Base-by-base conservation (phyloP, 2,888 invertebrate species). In the Malthinus seriepunctatus region DNA sequence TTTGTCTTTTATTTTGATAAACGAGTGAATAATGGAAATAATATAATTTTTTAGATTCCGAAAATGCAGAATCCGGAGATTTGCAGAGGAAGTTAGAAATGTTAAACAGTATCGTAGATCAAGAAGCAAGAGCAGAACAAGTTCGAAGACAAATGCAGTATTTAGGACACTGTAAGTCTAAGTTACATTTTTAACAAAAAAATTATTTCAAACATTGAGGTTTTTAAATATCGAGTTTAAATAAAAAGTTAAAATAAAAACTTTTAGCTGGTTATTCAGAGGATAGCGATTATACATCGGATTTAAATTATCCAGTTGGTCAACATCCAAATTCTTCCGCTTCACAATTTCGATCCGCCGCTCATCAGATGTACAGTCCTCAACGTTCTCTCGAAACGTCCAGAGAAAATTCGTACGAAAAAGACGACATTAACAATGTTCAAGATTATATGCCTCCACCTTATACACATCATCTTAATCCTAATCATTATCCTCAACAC, bases 281-380 rank as follows among this genome's bases (percentile, higher is more conserved):
- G 81, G 96, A 97, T 80, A 95, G 95, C 70, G 97, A 97, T 82
- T 97, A 97, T 81, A 97, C 96, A 63, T 94, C 94, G 63, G 97
- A 97, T 81, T 87, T 96, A 73, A 96, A 95, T 83, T 96, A 91
- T 82, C 96, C 95, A 50, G 88, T 92, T 73, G 89, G 88, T 62
- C 91, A 91, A 76, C 93, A 93, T 76, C 88, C 94, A 71, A 96
- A 95, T 82, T 91, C 91, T 75, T 94, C 95, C 60, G 93, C 92
- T 23, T 93, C 94, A 59, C 95, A 95, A 82, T 93, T 91, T 78
- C 84, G 90, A 62, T 84, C 84, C 49, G 89, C 88, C 42, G 90
- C 91, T 34, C 88, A 89, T 79, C 89, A 89, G 75, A 84, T 91
- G 79, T 85, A 87, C 76, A 90, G 89, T 57, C 90, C 90, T 65